These are phyloP conservation scores for Elgonia sp. DNA, from an alignment of 2,888 invertebrate species.

Conservation along the genomic window DNA sequence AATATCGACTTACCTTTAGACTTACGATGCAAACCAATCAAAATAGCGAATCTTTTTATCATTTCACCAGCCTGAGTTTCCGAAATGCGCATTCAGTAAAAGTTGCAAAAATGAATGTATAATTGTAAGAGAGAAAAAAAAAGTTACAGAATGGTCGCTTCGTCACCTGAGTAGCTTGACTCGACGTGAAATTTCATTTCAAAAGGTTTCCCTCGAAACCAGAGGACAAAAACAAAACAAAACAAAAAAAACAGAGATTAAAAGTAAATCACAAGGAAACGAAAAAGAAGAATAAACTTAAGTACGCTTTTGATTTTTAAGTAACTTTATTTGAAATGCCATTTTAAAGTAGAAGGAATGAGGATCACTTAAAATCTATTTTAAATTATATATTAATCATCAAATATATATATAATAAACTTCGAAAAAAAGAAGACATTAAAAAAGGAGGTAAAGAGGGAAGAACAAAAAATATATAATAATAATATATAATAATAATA, in stretches of 20 bases:
- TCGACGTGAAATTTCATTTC: conserved; percentile 79
- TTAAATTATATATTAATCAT: conserved; percentile 79
- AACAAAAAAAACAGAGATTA: conserved; percentile 12
- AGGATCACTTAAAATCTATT: conserved; percentile 78
- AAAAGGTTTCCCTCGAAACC: conserved; percentile 78
- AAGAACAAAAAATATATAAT: conserved; percentile 71
- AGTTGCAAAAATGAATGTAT: background rate
- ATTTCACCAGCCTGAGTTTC: conserved; percentile 42
- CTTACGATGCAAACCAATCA: conserved; percentile 61
- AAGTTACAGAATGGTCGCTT: conserved; percentile 52
- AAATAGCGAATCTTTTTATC: conserved; percentile 21
- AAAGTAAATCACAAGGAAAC: conserved; percentile 65
- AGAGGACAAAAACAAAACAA: conserved; percentile 19
- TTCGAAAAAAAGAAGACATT: conserved; percentile 65
- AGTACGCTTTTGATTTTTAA: conserved; percentile 76
- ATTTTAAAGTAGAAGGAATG: conserved; percentile 77
- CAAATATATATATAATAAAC: conserved; percentile 79
- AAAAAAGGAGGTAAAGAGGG: conserved; percentile 65
- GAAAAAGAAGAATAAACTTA: conserved; percentile 59
- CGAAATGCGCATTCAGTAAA: conserved; percentile 79
- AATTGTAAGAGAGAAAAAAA: conserved; percentile 76
- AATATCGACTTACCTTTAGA: conserved; percentile 61
- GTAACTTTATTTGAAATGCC: conserved; percentile 78
- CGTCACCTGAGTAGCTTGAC: conserved; percentile 72
- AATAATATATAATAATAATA: conserved; percentile 42